A percentile compares a stretch with the other conserved stretches of the same genome.
Evolutionary conservation across 2,797 vertebrate species (phyloP).

Genomic region (Amphiprion clarkii): DNA sequence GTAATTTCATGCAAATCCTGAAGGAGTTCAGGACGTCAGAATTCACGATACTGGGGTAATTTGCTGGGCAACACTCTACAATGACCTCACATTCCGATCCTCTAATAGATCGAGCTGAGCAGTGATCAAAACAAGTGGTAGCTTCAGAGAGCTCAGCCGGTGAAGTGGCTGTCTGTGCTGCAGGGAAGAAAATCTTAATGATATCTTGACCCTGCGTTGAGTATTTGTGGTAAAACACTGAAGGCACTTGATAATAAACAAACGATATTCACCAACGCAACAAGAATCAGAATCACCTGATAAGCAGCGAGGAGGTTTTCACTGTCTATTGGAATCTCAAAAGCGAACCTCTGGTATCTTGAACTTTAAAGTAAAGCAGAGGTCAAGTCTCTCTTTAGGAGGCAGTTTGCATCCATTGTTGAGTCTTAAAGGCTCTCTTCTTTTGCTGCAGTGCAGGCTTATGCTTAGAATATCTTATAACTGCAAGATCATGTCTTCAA

Average conservation of each 20-base stretch:
- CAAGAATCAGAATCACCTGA: not conserved
- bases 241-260: not conserved
- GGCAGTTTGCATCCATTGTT: constrained; percentile 4
- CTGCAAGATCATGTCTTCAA: constrained; percentile 7
- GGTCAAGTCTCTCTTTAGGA: constrained; percentile 13
- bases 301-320: not conserved
- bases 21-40: constrained; percentile 59
- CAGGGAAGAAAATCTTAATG: not conserved
- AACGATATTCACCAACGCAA: not conserved
- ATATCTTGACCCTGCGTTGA: constrained; percentile 23
- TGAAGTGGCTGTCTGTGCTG: constrained; percentile 11
- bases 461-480: not conserved
- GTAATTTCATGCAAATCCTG: constrained; percentile 78
- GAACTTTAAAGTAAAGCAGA: constrained; percentile 1
- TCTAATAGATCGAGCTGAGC: constrained; percentile 26
- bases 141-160: not conserved
- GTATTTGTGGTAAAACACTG: constrained; percentile 17
- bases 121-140: constrained; percentile 49
- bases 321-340: not conserved
- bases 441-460: constrained; percentile 3
- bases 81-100: constrained; percentile 29
- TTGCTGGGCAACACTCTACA: constrained; percentile 50
- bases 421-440: constrained; percentile 14
- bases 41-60: constrained; percentile 62
- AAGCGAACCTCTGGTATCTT: not conserved